Conservation (phyloP, 2,113 vertebrate species). For the Cynopterus brachyotis region DNA sequence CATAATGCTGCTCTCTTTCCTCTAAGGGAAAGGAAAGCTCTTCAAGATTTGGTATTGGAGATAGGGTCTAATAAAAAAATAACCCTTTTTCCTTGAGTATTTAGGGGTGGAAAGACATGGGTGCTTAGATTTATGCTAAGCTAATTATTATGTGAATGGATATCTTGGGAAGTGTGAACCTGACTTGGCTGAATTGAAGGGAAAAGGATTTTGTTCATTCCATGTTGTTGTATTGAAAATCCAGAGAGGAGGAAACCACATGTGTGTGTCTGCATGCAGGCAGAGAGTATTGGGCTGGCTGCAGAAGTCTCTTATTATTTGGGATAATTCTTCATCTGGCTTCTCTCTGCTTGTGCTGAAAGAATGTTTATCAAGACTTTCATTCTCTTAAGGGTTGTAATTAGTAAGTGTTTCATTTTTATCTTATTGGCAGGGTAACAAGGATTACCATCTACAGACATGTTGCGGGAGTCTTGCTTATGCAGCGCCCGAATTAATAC, state of each 20-base stretch:
- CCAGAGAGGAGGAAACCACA: not conserved
- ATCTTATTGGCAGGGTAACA: slow-evolving; percentile 86
- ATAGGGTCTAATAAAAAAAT: not conserved
- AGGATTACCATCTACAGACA: slow-evolving; percentile 92
- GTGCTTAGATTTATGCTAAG: not conserved
- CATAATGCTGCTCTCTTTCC: not conserved
- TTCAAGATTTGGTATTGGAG: not conserved
- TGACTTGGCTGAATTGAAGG: not conserved
- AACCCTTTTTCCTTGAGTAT: not conserved
- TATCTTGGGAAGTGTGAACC: not conserved
- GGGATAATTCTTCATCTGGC: not conserved
- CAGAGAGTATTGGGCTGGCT: not conserved
- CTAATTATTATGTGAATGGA: not conserved
- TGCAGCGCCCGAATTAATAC: slow-evolving; percentile 96
- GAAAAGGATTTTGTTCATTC: not conserved
- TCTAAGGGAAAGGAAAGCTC: not conserved
- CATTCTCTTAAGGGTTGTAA: not conserved
- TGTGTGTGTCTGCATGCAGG: not conserved
- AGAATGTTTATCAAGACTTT: slow-evolving; percentile 38
- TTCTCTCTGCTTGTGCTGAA: slow-evolving; percentile 13
- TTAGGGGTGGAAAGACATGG: not conserved
- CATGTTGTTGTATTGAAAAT: not conserved
- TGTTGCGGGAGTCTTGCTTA: slow-evolving; percentile 97
- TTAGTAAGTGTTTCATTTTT: slow-evolving; percentile 56
- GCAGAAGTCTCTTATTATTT: slow-evolving; percentile 2